Evolutionary conservation across 1,140 invertebrate genomes (phyloP).

Genomic region (Manduca sexta): DNA sequence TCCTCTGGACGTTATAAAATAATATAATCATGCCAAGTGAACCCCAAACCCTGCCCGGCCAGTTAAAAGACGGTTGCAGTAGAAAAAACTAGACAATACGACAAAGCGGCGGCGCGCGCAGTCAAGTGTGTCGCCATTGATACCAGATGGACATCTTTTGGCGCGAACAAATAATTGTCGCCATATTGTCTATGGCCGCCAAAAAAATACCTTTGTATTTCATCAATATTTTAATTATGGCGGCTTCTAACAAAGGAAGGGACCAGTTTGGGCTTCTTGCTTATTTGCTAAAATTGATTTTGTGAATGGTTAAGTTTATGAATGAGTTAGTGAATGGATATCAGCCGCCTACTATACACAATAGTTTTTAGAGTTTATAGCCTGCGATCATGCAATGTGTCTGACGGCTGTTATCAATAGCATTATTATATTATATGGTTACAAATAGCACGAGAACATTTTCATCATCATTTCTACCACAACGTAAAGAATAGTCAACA

Average conservation of each 20-base stretch:
- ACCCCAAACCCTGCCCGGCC: constrained; percentile 19
- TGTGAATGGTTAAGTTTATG: not conserved
- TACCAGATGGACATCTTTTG: constrained; percentile 20
- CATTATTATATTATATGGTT: no score
- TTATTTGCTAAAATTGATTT: not conserved
- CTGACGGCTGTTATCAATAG: no score
- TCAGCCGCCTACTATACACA: not conserved
- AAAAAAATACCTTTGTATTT: not conserved
- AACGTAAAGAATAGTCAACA: no score
- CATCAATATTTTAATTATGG: not conserved
- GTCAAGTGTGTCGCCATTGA: constrained; percentile 39
- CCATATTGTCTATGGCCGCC: constrained; percentile 5
- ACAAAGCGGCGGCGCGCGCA: constrained; percentile 29
- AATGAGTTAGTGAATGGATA: not conserved
- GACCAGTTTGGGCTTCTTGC: not conserved
- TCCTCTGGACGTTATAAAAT: no score
- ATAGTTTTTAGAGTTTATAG: no score
- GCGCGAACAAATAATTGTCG: constrained; percentile 7
- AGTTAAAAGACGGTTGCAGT: constrained; percentile 31
- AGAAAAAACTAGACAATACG: constrained; percentile 2
- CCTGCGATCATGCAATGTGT: no score
- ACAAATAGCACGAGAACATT: no score
- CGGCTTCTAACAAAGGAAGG: not conserved
- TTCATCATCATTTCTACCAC: no score
- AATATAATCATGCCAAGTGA: not conserved